A percentile compares a stretch with the other conserved stretches of the same genome.
Evolutionary conservation across 2,113 vertebrate species (phyloP).

Genomic region (Hippocampus barbouri): DNA sequence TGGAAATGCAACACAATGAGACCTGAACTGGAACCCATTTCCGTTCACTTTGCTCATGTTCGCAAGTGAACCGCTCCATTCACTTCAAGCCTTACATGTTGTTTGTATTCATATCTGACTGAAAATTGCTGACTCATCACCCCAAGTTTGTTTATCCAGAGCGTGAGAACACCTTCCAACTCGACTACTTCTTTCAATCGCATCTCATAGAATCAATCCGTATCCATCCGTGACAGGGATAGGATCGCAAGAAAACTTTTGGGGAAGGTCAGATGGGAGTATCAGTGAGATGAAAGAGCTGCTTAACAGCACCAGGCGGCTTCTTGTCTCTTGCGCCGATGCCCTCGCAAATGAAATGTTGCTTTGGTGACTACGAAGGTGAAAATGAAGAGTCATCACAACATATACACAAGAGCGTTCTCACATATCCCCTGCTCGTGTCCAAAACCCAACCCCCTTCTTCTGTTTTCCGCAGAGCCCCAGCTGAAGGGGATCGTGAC

Average conservation of each 20-base stretch:
- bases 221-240: background rate
- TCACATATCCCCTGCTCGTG: conserved; percentile 27
- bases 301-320: conserved; percentile 36
- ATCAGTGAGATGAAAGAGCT: conserved; percentile 46
- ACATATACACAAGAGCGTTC: background rate
- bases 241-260: background rate
- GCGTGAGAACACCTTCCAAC: background rate
- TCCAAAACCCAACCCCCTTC: background rate
- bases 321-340: background rate
- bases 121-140: background rate
- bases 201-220: background rate
- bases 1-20: background rate
- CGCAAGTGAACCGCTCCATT: background rate
- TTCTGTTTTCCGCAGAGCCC: conserved; percentile 81
- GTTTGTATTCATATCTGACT: background rate
- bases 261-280: conserved; percentile 6
- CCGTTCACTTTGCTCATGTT: background rate
- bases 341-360: background rate
- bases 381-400: too few relatives aligned
- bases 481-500: conserved; percentile 99
- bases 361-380: background rate
- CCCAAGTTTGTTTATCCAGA: background rate
- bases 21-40: background rate
- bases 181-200: background rate
- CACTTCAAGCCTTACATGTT: background rate